These are phyloP conservation scores for Esox niger DNA, from an alignment of 2,113 vertebrate genomes.

Conservation along the genomic window DNA sequence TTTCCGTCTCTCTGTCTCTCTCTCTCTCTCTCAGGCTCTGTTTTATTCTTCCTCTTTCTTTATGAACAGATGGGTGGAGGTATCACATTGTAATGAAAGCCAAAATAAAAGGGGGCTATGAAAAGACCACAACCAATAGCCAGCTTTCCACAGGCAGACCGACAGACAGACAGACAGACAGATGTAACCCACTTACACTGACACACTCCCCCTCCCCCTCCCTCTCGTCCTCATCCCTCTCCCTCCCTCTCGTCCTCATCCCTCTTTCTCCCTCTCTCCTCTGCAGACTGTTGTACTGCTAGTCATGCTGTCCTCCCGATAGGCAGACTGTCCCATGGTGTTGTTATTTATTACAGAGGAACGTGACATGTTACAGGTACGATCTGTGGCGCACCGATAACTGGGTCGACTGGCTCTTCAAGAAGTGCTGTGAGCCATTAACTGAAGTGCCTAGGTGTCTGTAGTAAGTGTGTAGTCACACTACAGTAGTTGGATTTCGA, in stretches of 20 bases:
- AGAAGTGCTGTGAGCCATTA: no score
- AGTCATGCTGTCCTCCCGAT: not conserved
- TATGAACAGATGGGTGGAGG: conserved; percentile 70
- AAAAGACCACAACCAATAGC: conserved; percentile 25
- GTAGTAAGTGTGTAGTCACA: not conserved
- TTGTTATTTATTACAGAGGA: not conserved
- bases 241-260: conserved; percentile 1
- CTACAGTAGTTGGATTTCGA: no score
- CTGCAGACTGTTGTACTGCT: not conserved
- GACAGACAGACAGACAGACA: conserved; percentile 14
- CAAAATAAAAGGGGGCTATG: conserved; percentile 36
- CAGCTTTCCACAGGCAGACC: conserved; percentile 7
- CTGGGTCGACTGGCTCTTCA: no score
- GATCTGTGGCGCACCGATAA: not conserved
- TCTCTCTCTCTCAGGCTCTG: conserved; percentile 22
- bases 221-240: not conserved
- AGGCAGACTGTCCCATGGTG: not conserved
- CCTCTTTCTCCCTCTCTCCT: not conserved
- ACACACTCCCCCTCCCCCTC: conserved; percentile 3
- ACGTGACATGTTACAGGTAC: not conserved
- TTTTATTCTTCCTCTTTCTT: conserved; percentile 18
- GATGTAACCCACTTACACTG: conserved; percentile 12
- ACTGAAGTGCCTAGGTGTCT: not conserved
- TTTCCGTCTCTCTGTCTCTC: conserved; percentile 28
- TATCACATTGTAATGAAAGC: conserved; percentile 63